These are phyloP conservation scores for Lissonota sp. DNA, from an alignment of 2,888 invertebrate genomes.

Conservation along the genomic window DNA sequence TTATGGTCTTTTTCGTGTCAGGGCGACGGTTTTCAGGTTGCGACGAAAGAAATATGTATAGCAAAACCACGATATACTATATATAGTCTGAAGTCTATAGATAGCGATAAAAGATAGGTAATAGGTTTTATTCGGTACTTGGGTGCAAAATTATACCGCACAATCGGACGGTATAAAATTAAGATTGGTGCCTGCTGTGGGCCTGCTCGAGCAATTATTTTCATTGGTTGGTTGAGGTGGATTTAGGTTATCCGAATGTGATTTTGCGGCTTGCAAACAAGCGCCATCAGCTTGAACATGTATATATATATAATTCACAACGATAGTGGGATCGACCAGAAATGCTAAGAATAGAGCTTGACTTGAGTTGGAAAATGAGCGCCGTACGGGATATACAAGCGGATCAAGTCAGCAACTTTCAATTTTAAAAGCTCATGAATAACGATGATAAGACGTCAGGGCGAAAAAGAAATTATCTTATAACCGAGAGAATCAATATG, in stretches of 20 bases:
- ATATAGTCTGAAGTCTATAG: slow-evolving; percentile 8
- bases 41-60: slow-evolving; percentile 9
- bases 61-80: slow-evolving; percentile 3
- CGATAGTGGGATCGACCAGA: slow-evolving; percentile 60
- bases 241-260: slow-evolving; percentile 54
- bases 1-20: slow-evolving; percentile 23
- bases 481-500: too few relatives aligned
- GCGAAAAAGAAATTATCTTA: too few relatives aligned
- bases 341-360: slow-evolving; percentile 61
- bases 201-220: neutral
- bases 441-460: too few relatives aligned
- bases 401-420: too few relatives aligned
- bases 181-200: too few relatives aligned
- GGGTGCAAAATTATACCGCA: slow-evolving; percentile 23
- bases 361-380: slow-evolving; percentile 32
- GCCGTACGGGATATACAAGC: neutral
- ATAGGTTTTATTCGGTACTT: neutral
- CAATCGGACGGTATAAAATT: slow-evolving; percentile 1
- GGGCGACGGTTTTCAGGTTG: slow-evolving; percentile 23
- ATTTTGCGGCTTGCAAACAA: slow-evolving; percentile 54
- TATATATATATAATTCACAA: slow-evolving; percentile 16
- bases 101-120: slow-evolving; percentile 24
- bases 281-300: slow-evolving; percentile 1
- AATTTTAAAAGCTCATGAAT: too few relatives aligned
- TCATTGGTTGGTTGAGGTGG: slow-evolving; percentile 50